Percentiles rank a stretch among this genome's conserved stretches.
phyloP scores from a whole-genome alignment of 2,888 invertebrate species.

The Drosophila infuscata region DNA sequence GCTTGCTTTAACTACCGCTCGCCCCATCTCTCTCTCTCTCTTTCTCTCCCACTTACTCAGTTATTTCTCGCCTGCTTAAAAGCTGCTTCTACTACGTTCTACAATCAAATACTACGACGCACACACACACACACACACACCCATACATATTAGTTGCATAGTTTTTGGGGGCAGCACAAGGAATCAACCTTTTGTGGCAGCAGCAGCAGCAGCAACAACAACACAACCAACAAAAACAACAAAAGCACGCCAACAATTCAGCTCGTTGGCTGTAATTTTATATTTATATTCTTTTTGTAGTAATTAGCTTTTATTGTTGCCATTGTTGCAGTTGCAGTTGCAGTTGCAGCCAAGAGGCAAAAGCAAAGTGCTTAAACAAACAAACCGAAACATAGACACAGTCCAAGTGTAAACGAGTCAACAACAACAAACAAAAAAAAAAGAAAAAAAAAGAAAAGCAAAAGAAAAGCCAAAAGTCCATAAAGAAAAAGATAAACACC shows the following conservation, averaged over 20 bases:
- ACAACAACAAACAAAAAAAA: neutral
- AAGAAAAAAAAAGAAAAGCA: neutral
- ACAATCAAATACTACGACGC: constrained; percentile 76
- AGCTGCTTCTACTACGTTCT: constrained; percentile 74
- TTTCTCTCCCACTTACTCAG: neutral
- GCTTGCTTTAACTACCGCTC: neutral
- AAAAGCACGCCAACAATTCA: constrained; percentile 1
- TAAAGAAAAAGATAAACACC: constrained; percentile 10
- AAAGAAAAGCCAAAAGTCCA: constrained; percentile 1
- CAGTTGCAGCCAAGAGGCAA: constrained; percentile 37
- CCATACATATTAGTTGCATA: constrained; percentile 54
- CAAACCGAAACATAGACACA: constrained; percentile 23
- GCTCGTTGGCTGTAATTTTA: constrained; percentile 1
- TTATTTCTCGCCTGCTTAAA: constrained; percentile 6
- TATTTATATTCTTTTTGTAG: neutral
- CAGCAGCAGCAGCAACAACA: constrained; percentile 10
- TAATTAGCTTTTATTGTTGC: constrained; percentile 9
- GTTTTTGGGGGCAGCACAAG: constrained; percentile 60
- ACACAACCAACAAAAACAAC: constrained; percentile 6
- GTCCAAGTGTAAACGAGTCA: constrained; percentile 25
- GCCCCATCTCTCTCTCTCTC: neutral
- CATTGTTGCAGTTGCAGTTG: constrained; percentile 38
- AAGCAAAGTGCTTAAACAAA: constrained; percentile 26
- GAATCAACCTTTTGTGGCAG: constrained; percentile 20
- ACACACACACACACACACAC: constrained; percentile 39